Evolutionary conservation across 2,797 vertebrate genomes (phyloP).

Genomic region (Macropus fuliginosus): DNA sequence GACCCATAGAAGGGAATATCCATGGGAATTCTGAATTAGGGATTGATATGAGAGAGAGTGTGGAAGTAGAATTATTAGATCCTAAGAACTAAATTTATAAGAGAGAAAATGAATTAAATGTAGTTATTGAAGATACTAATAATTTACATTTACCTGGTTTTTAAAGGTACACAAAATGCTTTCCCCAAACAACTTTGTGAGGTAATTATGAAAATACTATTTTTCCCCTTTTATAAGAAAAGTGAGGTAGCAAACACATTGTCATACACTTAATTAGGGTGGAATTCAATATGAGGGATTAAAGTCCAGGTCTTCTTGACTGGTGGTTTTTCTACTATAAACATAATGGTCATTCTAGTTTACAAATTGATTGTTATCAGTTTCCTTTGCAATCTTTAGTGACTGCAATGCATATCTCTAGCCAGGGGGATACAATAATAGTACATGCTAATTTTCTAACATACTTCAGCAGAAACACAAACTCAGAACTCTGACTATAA

Average conservation of each 20-base stretch:
- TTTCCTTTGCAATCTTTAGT: background rate
- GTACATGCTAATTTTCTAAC: background rate
- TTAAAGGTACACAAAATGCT: background rate
- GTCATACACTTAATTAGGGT: background rate
- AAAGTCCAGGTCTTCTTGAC: background rate
- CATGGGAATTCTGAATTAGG: background rate
- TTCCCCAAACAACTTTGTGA: background rate
- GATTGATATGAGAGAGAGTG: background rate
- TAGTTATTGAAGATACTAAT: background rate
- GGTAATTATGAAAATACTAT: background rate
- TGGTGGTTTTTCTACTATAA: background rate
- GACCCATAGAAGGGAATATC: background rate
- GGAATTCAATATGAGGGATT: background rate
- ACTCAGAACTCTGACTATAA: too few species aligned
- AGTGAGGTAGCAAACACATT: background rate
- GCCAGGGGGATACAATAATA: background rate
- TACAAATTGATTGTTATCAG: background rate
- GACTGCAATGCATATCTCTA: background rate
- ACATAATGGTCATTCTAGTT: background rate
- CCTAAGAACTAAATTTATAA: background rate
- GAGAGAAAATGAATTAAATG: background rate
- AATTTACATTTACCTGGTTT: background rate
- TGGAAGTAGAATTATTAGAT: background rate
- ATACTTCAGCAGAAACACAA: too few species aligned
- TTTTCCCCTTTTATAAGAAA: background rate